A percentile compares a stretch with the other conserved stretches of the same genome.
Conservation (phyloP, 1,140 invertebrate genomes). For the Formica selysi region DNA sequence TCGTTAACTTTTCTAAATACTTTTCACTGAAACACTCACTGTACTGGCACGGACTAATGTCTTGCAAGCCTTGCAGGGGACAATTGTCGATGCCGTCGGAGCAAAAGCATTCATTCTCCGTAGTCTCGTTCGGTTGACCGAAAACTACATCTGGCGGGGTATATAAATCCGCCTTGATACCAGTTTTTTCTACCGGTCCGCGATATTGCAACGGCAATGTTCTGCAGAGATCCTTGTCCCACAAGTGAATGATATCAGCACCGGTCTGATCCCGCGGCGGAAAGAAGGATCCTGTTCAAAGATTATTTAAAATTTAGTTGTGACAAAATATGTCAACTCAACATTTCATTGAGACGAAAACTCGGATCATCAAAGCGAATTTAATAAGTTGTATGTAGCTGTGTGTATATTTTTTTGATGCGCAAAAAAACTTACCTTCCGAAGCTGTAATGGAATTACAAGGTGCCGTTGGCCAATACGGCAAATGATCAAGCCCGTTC, state of each 20-base stretch:
- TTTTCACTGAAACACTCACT: slow-evolving; percentile 86
- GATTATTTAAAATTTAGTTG: not conserved
- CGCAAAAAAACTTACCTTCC: slow-evolving; percentile 88
- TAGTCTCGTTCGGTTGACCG: slow-evolving; percentile 87
- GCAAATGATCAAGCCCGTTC: slow-evolving; percentile 91
- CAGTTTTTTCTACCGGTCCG: slow-evolving; percentile 89
- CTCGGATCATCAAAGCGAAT: not conserved
- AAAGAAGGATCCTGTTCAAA: slow-evolving; percentile 90
- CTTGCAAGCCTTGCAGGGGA: slow-evolving; percentile 91
- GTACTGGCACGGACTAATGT: slow-evolving; percentile 95
- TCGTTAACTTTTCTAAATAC: not conserved
- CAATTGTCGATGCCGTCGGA: slow-evolving; percentile 89
- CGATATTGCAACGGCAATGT: slow-evolving; percentile 91
- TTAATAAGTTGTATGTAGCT: not conserved
- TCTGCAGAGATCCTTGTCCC: slow-evolving; percentile 95
- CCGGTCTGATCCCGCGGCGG: slow-evolving; percentile 91
- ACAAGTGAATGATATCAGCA: slow-evolving; percentile 91
- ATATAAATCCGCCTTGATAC: slow-evolving; percentile 91
- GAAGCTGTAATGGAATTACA: slow-evolving; percentile 94
- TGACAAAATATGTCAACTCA: not conserved
- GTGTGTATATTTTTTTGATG: not conserved
- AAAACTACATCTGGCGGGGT: slow-evolving; percentile 91
- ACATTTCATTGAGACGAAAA: not conserved
- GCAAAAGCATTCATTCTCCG: slow-evolving; percentile 94
- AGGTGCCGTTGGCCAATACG: slow-evolving; percentile 91